phyloP scores from a whole-genome alignment of 1,140 invertebrate genomes.

The Lepidotrigona ventralis region DNA sequence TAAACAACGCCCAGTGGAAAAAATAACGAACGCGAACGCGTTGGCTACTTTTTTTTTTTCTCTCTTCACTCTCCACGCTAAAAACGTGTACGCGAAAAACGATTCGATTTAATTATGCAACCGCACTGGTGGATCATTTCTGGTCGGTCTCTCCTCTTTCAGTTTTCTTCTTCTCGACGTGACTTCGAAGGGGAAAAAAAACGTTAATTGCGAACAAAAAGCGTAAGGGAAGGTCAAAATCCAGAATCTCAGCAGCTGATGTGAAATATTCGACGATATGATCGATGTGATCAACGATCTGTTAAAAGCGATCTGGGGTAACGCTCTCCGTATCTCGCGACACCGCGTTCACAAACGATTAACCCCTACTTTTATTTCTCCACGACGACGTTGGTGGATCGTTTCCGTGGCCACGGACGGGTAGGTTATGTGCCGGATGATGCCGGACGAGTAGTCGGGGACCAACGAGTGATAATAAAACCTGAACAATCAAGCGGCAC shows the following conservation, averaged over 20 bases:
- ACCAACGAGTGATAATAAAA: conserved; percentile 73
- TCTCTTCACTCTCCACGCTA: too few species aligned
- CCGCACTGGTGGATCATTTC: too few species aligned
- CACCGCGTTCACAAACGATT: conserved; percentile 29
- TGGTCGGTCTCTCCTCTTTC: too few species aligned
- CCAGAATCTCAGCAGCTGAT: neutral
- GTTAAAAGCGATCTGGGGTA: too few species aligned
- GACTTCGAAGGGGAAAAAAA: neutral
- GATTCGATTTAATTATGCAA: neutral
- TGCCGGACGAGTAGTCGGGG: conserved; percentile 50
- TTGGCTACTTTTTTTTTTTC: too few species aligned
- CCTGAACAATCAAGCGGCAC: conserved; percentile 69
- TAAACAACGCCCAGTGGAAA: neutral
- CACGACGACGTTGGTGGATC: conserved; percentile 25
- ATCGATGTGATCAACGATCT: conserved; percentile 1
- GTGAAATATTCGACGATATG: conserved; percentile 4
- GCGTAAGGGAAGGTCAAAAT: neutral
- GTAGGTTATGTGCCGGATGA: conserved; percentile 28
- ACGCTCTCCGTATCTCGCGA: neutral
- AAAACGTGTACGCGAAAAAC: neutral
- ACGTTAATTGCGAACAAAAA: neutral
- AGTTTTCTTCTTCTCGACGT: too few species aligned
- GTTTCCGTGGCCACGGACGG: conserved; percentile 49
- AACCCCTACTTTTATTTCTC: conserved; percentile 34
- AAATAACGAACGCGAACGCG: neutral